Evolutionary conservation across 2,888 invertebrate species (phyloP).

Genomic region (Agonopterix subpropinquella): DNA sequence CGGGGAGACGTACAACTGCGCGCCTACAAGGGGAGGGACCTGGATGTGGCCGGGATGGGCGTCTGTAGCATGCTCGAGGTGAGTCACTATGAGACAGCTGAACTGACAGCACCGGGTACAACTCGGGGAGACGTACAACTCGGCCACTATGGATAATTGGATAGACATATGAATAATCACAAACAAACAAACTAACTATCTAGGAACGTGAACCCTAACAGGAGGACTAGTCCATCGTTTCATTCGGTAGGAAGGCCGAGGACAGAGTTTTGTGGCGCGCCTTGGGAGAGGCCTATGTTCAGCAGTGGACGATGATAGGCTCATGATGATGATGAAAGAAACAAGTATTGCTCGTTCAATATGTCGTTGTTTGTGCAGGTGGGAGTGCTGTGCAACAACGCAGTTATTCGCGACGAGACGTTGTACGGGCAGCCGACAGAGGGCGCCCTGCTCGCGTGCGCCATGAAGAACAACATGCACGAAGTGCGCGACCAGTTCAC

Average conservation of each 20-base stretch:
- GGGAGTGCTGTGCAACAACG: conserved; percentile 97
- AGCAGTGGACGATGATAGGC: too few relatives aligned
- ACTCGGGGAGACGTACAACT: conserved; percentile 55
- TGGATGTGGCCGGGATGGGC: conserved; percentile 83
- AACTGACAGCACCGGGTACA: neutral
- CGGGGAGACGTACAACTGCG: conserved; percentile 60
- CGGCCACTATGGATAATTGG: too few relatives aligned
- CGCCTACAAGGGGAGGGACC: conserved; percentile 81
- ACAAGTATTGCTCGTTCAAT: too few relatives aligned
- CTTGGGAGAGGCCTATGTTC: too few relatives aligned
- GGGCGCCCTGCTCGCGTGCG: conserved; percentile 94
- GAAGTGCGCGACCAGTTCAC: conserved; percentile 87
- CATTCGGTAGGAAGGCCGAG: too few relatives aligned
- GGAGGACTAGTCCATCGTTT: too few relatives aligned
- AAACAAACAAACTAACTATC: too few relatives aligned
- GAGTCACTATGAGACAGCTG: conserved; percentile 3
- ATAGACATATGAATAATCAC: too few relatives aligned
- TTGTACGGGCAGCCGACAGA: conserved; percentile 98
- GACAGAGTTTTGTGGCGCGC: too few relatives aligned
- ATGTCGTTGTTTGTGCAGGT: conserved; percentile 58
- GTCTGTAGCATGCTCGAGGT: conserved; percentile 91
- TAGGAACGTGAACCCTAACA: too few relatives aligned
- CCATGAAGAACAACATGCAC: conserved; percentile 94
- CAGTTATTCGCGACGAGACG: conserved; percentile 88
- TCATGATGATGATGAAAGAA: too few relatives aligned